These are phyloP conservation scores for Leiothrix lutea DNA, from an alignment of 2,113 vertebrate species.

Conservation along the genomic window DNA sequence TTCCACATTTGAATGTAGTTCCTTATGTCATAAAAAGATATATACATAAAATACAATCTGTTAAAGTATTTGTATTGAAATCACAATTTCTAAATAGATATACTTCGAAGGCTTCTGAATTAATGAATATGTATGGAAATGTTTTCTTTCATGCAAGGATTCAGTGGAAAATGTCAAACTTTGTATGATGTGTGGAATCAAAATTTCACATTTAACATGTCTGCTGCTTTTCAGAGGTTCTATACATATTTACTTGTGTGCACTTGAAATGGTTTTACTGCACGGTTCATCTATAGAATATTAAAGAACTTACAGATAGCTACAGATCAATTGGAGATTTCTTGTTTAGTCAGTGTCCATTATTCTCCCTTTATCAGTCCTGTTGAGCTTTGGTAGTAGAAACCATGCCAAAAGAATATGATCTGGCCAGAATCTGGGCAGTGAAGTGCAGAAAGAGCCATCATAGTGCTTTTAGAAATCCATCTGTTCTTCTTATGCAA, in stretches of 20 bases:
- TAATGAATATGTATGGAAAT: slow-evolving; percentile 49
- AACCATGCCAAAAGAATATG: neutral
- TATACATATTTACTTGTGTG: neutral
- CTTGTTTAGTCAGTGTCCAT: neutral
- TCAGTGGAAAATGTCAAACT: slow-evolving; percentile 23
- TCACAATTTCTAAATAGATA: slow-evolving; percentile 61
- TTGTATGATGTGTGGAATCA: neutral
- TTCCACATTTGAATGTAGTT: slow-evolving; percentile 70
- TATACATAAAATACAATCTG: slow-evolving; percentile 78
- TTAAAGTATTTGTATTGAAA: slow-evolving; percentile 68
- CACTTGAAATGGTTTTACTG: neutral
- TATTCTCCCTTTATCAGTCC: neutral
- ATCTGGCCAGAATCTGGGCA: neutral
- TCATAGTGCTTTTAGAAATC: neutral
- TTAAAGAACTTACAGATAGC: neutral
- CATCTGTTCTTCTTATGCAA: neutral
- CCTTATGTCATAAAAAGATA: slow-evolving; percentile 71
- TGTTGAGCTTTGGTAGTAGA: neutral
- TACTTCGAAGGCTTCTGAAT: slow-evolving; percentile 17
- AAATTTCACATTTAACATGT: neutral
- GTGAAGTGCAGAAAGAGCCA: neutral
- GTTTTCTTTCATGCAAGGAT: slow-evolving; percentile 30
- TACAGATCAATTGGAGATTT: neutral
- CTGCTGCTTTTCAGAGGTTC: neutral
- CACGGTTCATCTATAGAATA: neutral